A percentile compares a stretch with the other conserved stretches of the same genome.
Evolutionary conservation across 2,797 vertebrate species (phyloP).

Genomic region (Denticeps clupeoides): DNA sequence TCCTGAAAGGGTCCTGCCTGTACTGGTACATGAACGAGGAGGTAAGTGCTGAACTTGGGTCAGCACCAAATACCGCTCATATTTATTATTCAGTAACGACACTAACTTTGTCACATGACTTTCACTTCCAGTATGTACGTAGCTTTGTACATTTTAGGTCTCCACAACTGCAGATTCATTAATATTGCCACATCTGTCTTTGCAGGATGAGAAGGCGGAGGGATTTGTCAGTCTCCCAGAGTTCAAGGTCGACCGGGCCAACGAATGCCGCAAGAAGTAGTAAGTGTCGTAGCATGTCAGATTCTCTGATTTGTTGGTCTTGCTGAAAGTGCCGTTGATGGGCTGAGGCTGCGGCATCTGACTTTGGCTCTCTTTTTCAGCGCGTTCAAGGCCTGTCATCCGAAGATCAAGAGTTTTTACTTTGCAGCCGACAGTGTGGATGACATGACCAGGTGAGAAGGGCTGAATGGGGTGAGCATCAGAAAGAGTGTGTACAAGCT

Average conservation of each 20-base stretch:
- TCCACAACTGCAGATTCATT: too few species aligned
- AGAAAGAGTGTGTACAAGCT: too few species aligned
- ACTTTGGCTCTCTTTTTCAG: too few species aligned
- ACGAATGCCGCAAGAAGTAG: constrained; percentile 95
- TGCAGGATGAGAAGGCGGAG: constrained; percentile 94
- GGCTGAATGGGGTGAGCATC: constrained; percentile 6
- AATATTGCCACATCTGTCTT: too few species aligned
- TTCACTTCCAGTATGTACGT: too few species aligned
- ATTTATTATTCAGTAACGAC: too few species aligned
- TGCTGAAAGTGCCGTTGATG: too few species aligned
- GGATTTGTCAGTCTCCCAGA: constrained; percentile 95
- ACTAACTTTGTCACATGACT: too few species aligned
- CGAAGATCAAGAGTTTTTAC: constrained; percentile 99
- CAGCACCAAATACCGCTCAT: too few species aligned
- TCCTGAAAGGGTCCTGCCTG: constrained; percentile 86
- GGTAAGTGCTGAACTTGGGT: constrained; percentile 55
- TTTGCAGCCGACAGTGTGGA: constrained; percentile 97
- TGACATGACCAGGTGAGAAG: constrained; percentile 93
- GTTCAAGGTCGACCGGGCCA: constrained; percentile 96
- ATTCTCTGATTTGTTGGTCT: not conserved
- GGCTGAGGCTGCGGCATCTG: too few species aligned
- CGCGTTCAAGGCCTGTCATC: constrained; percentile 98
- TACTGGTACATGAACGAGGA: constrained; percentile 99
- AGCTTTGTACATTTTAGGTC: too few species aligned
- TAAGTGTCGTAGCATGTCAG: constrained; percentile 65